These are phyloP conservation scores for Tragelaphus scriptus DNA, from an alignment of 2,113 vertebrate species.

Conservation along the genomic window DNA sequence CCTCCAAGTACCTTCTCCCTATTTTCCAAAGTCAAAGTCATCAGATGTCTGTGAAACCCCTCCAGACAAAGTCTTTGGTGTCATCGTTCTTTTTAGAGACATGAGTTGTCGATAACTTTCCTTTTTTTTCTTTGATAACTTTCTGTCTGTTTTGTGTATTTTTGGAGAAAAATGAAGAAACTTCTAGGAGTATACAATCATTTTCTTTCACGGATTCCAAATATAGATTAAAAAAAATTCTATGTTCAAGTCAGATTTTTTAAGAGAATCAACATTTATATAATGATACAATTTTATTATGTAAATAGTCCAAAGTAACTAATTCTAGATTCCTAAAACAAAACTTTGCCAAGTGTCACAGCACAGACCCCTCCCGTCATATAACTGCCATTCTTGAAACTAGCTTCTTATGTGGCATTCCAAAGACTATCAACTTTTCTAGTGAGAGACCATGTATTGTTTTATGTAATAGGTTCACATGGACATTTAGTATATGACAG, in stretches of 20 bases:
- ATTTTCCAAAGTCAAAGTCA: not conserved
- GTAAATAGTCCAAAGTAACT: not conserved
- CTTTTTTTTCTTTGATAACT: not conserved
- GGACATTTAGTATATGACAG: not conserved
- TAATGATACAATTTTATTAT: not conserved
- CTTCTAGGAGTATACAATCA: not conserved
- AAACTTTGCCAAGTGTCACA: not conserved
- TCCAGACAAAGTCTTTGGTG: not conserved
- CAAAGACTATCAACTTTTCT: not conserved
- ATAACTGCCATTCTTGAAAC: not conserved
- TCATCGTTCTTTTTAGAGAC: not conserved
- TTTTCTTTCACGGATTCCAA: not conserved
- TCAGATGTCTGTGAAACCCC: not conserved
- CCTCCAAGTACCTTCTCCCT: not conserved
- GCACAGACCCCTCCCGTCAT: not conserved
- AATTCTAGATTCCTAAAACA: constrained; percentile 14
- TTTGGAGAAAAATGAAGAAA: constrained; percentile 6
- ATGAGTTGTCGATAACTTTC: not conserved
- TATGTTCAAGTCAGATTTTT: not conserved
- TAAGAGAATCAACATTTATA: not conserved
- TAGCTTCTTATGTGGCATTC: not conserved
- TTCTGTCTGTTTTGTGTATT: not conserved
- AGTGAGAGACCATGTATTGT: not conserved
- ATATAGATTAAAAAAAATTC: not conserved
- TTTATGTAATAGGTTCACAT: not conserved